A percentile compares a stretch with the other conserved stretches of the same genome.
Conservation (phyloP, 2,113 vertebrate species). For the Delphinapterus leucas region DNA sequence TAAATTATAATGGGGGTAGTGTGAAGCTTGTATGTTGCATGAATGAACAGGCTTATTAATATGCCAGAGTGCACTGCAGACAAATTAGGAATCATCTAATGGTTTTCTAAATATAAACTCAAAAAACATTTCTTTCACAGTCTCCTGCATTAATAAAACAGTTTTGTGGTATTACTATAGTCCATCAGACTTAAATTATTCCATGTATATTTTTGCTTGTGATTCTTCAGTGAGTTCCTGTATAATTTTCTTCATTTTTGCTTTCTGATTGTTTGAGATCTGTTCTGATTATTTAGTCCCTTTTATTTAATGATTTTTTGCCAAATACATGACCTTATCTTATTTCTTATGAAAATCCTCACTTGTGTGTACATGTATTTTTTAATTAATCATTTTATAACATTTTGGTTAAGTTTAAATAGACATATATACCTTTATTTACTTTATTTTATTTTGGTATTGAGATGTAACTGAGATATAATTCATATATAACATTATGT, state of each 20-base stretch:
- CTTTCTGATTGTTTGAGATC: not conserved
- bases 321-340: not conserved
- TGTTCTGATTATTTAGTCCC: not conserved
- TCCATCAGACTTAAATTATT: not conserved
- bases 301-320: not conserved
- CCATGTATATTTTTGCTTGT: not conserved
- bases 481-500: not conserved
- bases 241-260: not conserved
- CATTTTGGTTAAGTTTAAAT: not conserved
- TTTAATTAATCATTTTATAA: not conserved
- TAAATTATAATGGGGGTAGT: not conserved
- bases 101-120: not conserved
- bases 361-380: not conserved
- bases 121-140: not conserved
- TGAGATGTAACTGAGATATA: not conserved
- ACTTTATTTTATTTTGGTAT: not conserved
- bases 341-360: not conserved
- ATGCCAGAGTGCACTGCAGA: not conserved
- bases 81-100: not conserved
- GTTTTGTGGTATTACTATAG: not conserved
- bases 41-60: not conserved
- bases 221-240: not conserved
- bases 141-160: not conserved
- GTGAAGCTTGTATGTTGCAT: not conserved
- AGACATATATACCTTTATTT: not conserved